phyloP scores from a whole-genome alignment of 2,888 invertebrate genomes.

The Heteropelma amictum region DNA sequence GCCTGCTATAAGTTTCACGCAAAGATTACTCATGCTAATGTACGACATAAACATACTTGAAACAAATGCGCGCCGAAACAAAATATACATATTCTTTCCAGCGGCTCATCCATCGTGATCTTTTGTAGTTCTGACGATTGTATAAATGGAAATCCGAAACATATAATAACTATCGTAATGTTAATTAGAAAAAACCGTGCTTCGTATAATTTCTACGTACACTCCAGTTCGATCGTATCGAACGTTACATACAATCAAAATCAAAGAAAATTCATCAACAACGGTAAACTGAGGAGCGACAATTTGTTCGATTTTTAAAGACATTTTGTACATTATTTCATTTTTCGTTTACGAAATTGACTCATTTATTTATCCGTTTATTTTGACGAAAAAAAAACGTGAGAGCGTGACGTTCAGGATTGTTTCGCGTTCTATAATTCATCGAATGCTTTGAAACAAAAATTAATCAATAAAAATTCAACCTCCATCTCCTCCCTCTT shows the following conservation, averaged over 20 bases:
- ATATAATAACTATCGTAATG: background rate
- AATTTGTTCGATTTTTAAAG: slow-evolving; percentile 9
- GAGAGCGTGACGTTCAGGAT: background rate
- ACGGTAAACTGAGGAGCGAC: background rate
- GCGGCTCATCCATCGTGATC: background rate
- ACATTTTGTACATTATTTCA: background rate
- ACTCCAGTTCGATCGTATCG: slow-evolving; percentile 9
- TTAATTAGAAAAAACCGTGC: background rate
- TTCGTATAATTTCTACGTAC: too few species aligned
- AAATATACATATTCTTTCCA: slow-evolving; percentile 8
- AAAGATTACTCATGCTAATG: slow-evolving; percentile 1
- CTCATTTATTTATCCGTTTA: background rate
- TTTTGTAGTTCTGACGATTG: slow-evolving; percentile 19
- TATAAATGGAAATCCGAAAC: slow-evolving; percentile 6
- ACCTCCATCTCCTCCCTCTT: background rate
- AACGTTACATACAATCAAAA: too few species aligned
- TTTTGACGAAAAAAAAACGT: background rate
- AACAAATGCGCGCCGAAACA: background rate
- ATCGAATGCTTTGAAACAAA: background rate
- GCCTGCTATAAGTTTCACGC: slow-evolving; percentile 33
- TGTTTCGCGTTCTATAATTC: background rate
- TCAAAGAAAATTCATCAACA: too few species aligned
- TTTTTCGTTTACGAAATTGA: background rate
- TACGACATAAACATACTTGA: slow-evolving; percentile 17
- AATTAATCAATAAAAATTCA: slow-evolving; percentile 1